phyloP scores from a whole-genome alignment of 2,888 invertebrate species.

The Torymus texanus region DNA sequence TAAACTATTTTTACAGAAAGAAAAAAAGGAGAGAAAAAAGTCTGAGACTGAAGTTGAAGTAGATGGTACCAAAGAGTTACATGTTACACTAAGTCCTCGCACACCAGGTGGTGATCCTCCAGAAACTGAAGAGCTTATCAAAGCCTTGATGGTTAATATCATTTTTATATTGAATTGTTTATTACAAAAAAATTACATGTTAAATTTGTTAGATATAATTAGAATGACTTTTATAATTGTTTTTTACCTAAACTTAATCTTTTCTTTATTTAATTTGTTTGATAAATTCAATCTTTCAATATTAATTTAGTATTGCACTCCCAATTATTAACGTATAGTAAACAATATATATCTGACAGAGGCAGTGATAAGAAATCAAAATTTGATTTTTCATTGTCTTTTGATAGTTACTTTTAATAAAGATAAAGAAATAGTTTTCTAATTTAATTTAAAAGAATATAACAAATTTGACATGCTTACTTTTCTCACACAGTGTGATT shows the following conservation, averaged over 20 bases:
- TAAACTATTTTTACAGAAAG: conserved; percentile 60
- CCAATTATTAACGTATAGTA: too few species aligned
- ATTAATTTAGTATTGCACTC: too few species aligned
- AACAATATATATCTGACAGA: too few species aligned
- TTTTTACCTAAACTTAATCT: neutral
- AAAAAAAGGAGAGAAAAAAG: conserved; percentile 76
- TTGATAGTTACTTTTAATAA: too few species aligned
- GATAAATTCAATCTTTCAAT: too few species aligned
- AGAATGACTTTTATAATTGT: neutral
- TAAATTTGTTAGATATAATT: conserved; percentile 46
- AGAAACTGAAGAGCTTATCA: conserved; percentile 94
- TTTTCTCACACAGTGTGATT: neutral
- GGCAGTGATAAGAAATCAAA: too few species aligned
- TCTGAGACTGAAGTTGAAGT: conserved; percentile 78
- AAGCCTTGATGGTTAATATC: conserved; percentile 78
- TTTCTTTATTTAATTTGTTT: too few species aligned
- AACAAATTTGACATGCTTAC: neutral
- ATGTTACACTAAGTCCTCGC: conserved; percentile 86
- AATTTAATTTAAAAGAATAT: too few species aligned
- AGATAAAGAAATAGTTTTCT: too few species aligned
- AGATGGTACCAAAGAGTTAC: conserved; percentile 86
- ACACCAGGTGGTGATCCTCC: conserved; percentile 90
- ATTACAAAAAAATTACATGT: conserved; percentile 55
- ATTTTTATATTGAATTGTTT: conserved; percentile 56
- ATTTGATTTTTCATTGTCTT: too few species aligned